phyloP scores from a whole-genome alignment of 92 coral and sea anemone species.

The Umimayanthus kanabou region DNA sequence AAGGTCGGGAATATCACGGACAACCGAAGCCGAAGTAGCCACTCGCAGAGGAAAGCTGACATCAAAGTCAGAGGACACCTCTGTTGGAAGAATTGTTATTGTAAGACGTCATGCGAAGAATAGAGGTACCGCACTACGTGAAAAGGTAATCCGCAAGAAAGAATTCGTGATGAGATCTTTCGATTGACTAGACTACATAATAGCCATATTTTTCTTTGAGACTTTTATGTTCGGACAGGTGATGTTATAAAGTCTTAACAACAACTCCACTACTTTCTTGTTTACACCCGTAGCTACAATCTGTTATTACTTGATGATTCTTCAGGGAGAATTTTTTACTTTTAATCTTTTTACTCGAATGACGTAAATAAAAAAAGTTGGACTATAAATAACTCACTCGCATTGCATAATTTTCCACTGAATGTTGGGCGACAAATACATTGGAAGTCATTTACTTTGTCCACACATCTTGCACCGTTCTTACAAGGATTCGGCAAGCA shows the following conservation, averaged over 20 bases:
- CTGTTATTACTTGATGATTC: too few relatives aligned
- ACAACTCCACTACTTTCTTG: too few relatives aligned
- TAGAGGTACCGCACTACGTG: too few relatives aligned
- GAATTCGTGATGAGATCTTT: too few relatives aligned
- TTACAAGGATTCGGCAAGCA: slow-evolving; percentile 82
- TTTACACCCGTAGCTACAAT: too few relatives aligned
- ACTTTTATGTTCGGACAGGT: too few relatives aligned
- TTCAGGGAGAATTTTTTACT: too few relatives aligned
- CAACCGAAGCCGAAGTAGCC: slow-evolving; percentile 78
- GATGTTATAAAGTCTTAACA: too few relatives aligned
- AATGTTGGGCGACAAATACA: slow-evolving; percentile 86
- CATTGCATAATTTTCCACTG: slow-evolving; percentile 69
- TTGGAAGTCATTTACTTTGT: slow-evolving; percentile 69
- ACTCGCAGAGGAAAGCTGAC: slow-evolving; percentile 83
- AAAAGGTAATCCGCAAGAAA: too few relatives aligned
- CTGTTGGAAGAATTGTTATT: slow-evolving; percentile 42
- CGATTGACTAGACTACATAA: too few relatives aligned
- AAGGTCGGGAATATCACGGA: slow-evolving; percentile 74
- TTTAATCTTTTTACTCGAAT: too few relatives aligned
- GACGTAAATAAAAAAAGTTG: neutral
- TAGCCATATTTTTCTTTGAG: too few relatives aligned
- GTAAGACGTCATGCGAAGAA: neutral
- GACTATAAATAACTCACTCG: slow-evolving; percentile 53
- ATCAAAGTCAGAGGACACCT: slow-evolving; percentile 72
- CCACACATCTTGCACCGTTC: slow-evolving; percentile 76